phyloP scores from a whole-genome alignment of 1,140 invertebrate genomes.

The Drosophila eugracilis region DNA sequence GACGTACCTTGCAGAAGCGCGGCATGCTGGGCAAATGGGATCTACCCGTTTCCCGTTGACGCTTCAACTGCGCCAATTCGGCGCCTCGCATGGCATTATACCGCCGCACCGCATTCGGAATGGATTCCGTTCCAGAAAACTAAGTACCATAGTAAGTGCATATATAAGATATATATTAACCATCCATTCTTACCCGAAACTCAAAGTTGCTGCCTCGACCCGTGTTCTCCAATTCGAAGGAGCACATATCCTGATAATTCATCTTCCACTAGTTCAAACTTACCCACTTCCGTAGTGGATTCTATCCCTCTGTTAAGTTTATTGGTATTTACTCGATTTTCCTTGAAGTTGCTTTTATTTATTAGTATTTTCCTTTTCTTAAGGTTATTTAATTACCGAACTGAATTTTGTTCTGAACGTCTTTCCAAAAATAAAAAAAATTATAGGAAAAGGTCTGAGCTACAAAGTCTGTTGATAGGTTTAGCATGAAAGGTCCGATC shows the following conservation, averaged over 20 bases:
- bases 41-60: slow-evolving; percentile 20
- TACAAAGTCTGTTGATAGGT: slow-evolving; percentile 3
- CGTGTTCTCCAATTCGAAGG: slow-evolving; percentile 6
- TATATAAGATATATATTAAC: not conserved
- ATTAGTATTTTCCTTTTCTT: slow-evolving; percentile 3
- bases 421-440: slow-evolving; percentile 24
- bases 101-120: slow-evolving; percentile 58
- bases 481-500: slow-evolving; percentile 7
- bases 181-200: slow-evolving; percentile 58
- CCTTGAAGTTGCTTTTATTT: not conserved
- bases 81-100: slow-evolving; percentile 60
- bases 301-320: not conserved
- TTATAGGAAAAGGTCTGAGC: slow-evolving; percentile 1
- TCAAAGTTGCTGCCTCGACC: slow-evolving; percentile 44
- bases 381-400: slow-evolving; percentile 17
- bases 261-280: slow-evolving; percentile 9
- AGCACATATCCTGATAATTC: slow-evolving; percentile 24
- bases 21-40: slow-evolving; percentile 1
- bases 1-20: slow-evolving; percentile 62
- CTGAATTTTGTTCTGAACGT: slow-evolving; percentile 52
- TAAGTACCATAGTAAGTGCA: not conserved
- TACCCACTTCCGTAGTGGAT: not conserved
- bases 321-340: not conserved
- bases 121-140: slow-evolving; percentile 63
- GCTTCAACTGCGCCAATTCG: slow-evolving; percentile 49